Conservation (phyloP, 2,888 invertebrate genomes). For the Trichopoda pennipes region DNA sequence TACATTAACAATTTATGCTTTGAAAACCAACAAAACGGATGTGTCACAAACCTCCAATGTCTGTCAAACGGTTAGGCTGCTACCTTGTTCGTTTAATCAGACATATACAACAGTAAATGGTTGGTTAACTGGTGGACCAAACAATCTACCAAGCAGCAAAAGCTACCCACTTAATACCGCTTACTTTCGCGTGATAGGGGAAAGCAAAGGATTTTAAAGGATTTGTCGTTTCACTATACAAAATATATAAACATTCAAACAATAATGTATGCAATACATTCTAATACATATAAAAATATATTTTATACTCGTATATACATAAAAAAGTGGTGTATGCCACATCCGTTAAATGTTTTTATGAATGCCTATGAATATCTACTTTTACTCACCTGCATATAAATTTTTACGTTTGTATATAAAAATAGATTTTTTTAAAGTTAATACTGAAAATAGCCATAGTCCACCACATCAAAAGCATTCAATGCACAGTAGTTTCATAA, state of each 20-base stretch:
- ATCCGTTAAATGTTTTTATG: conserved; percentile 57
- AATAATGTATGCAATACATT: background rate
- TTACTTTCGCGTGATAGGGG: background rate
- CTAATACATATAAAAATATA: conserved; percentile 1
- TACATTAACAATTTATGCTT: conserved; percentile 69
- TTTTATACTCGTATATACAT: background rate
- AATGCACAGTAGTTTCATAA: background rate
- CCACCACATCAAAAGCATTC: background rate
- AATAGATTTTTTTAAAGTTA: background rate
- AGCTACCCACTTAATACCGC: background rate
- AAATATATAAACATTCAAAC: conserved; percentile 25
- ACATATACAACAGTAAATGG: background rate
- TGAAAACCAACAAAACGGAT: conserved; percentile 70
- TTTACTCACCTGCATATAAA: conserved; percentile 33
- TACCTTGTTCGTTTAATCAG: background rate
- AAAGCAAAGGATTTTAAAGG: conserved; percentile 53
- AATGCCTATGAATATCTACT: conserved; percentile 25
- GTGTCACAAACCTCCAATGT: conserved; percentile 63
- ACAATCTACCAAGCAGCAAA: conserved; percentile 13
- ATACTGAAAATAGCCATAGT: conserved; percentile 2
- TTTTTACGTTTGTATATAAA: conserved; percentile 14
- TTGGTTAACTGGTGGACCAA: conserved; percentile 1
- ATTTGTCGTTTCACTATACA: conserved; percentile 44
- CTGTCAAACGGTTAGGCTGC: conserved; percentile 2
- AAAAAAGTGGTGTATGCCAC: conserved; percentile 36